Evolutionary conservation across 2,113 vertebrate species (phyloP).

Genomic region (Epinephelus moara): DNA sequence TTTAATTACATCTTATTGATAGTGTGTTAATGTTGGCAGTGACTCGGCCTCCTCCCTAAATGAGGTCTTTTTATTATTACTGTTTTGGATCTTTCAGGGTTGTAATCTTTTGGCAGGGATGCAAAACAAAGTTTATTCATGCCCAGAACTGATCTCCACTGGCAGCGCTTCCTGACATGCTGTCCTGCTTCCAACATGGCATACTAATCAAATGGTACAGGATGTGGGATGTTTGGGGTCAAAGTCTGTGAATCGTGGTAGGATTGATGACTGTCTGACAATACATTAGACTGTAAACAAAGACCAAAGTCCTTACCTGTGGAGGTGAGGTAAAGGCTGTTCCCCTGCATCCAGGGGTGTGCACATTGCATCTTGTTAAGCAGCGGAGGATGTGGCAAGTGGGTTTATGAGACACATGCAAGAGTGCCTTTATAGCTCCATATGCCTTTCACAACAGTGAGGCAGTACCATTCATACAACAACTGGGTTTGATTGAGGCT

Average conservation of each 20-base stretch:
- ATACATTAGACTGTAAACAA: too few relatives aligned
- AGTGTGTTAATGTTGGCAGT: neutral
- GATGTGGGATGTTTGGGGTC: neutral
- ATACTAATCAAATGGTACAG: neutral
- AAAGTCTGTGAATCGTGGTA: neutral
- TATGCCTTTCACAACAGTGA: constrained; percentile 23
- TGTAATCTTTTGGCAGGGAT: neutral
- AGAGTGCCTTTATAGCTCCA: neutral
- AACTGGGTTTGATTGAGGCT: constrained; percentile 9
- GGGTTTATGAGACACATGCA: neutral
- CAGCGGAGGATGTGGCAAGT: neutral
- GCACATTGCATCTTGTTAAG: neutral
- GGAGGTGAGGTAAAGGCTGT: too few relatives aligned
- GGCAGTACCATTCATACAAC: constrained; percentile 1
- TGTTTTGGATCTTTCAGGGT: neutral
- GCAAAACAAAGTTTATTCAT: neutral
- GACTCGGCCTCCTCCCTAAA: neutral
- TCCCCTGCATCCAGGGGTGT: neutral
- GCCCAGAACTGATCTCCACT: neutral
- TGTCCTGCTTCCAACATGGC: neutral
- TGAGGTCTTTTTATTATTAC: neutral
- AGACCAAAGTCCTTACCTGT: too few relatives aligned
- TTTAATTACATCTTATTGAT: neutral
- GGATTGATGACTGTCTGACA: too few relatives aligned
- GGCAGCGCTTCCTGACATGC: neutral